These are phyloP conservation scores for Apogon talboti DNA, from an alignment of 2,797 vertebrate genomes.

Conservation along the genomic window DNA sequence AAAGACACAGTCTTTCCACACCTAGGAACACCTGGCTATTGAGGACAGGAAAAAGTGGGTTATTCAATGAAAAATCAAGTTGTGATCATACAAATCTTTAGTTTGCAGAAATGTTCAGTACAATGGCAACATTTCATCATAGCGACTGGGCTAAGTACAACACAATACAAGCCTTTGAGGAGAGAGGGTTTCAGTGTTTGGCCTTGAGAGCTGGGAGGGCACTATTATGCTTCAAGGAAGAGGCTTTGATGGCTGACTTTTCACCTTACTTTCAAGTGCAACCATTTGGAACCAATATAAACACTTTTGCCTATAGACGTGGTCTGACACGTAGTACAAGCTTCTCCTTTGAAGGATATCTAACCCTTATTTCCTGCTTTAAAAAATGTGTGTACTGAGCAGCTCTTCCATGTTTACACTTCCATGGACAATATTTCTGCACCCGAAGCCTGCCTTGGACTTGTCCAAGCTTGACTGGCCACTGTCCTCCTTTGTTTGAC, in stretches of 20 bases:
- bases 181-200: background rate
- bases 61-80: too few species aligned
- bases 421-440: constrained; percentile 15
- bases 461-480: constrained; percentile 9
- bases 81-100: too few species aligned
- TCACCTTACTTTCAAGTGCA: background rate
- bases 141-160: background rate
- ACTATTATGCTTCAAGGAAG: background rate
- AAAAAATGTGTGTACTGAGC: background rate
- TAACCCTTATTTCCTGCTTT: background rate
- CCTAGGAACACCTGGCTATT: too few species aligned
- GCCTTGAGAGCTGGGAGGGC: background rate
- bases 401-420: constrained; percentile 12
- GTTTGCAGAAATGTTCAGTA: too few species aligned
- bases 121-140: too few species aligned
- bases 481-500: constrained; percentile 36
- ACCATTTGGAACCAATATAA: background rate
- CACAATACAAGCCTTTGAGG: background rate
- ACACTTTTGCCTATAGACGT: background rate
- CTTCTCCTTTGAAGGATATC: background rate
- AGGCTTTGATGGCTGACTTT: background rate
- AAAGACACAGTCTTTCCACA: too few species aligned
- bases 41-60: too few species aligned
- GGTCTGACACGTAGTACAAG: background rate
- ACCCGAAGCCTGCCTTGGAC: background rate